These are phyloP conservation scores for Columba janthina DNA, from an alignment of 2,113 vertebrate species.

Conservation along the genomic window DNA sequence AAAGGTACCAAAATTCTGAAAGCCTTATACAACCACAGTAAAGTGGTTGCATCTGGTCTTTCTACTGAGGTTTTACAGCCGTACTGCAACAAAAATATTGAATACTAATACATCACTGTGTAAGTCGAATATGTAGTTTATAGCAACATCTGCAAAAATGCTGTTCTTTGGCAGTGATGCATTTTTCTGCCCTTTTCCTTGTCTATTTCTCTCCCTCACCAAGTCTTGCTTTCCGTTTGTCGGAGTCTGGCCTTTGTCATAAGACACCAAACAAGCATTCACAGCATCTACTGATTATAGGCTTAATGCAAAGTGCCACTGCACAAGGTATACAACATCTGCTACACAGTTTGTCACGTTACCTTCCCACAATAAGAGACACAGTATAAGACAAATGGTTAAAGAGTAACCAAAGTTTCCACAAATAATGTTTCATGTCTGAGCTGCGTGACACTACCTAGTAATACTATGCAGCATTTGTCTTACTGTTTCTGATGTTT, in stretches of 20 bases:
- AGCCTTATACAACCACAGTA: background rate
- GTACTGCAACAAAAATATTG: background rate
- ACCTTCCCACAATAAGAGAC: background rate
- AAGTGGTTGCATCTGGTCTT: background rate
- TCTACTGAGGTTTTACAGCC: background rate
- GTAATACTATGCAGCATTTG: background rate
- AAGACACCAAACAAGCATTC: background rate
- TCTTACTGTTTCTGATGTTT: slow-evolving; percentile 5
- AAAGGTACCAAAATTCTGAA: background rate
- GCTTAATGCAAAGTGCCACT: background rate
- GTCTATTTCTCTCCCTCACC: background rate
- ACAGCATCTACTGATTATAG: background rate
- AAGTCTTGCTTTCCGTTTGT: background rate
- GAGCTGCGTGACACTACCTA: background rate
- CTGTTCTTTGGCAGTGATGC: background rate
- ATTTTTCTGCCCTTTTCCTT: background rate
- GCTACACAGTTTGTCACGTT: rapidly evolving
- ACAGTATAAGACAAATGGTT: background rate
- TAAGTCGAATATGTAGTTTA: background rate
- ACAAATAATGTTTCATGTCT: background rate
- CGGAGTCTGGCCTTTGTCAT: background rate
- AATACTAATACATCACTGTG: background rate
- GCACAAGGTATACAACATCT: background rate
- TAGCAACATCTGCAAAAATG: background rate
- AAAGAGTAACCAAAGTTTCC: background rate